These are phyloP conservation scores for Ptychoptera contaminata DNA, from an alignment of 2,888 invertebrate genomes.

Conservation along the genomic window DNA sequence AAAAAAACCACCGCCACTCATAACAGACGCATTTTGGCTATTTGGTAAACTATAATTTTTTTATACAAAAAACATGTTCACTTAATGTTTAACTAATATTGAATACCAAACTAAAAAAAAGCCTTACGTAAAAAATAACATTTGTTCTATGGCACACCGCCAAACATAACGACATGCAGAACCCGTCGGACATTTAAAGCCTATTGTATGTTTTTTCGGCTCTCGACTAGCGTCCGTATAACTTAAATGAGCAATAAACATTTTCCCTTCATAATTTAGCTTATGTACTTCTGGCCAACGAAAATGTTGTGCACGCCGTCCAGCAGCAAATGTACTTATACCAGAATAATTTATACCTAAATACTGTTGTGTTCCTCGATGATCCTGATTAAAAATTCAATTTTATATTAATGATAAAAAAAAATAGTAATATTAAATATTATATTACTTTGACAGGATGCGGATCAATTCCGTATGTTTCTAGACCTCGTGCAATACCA, in stretches of 20 bases:
- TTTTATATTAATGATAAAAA: not conserved
- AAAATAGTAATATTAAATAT: slow-evolving; percentile 1
- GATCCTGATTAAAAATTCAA: slow-evolving; percentile 45
- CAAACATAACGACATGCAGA: slow-evolving; percentile 90
- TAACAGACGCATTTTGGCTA: slow-evolving; percentile 74
- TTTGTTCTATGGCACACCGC: slow-evolving; percentile 95
- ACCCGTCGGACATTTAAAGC: slow-evolving; percentile 87
- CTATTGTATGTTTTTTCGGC: slow-evolving; percentile 81
- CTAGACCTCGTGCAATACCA: slow-evolving; percentile 76
- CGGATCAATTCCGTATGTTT: slow-evolving; percentile 96
- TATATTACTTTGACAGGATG: slow-evolving; percentile 80
- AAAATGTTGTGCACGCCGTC: slow-evolving; percentile 84
- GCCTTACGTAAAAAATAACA: slow-evolving; percentile 93
- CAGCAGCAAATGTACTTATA: slow-evolving; percentile 87
- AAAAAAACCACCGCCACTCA: slow-evolving; percentile 81
- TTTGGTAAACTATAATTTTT: slow-evolving; percentile 52
- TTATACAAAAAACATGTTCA: too few relatives aligned
- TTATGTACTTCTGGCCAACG: slow-evolving; percentile 93
- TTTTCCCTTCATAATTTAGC: slow-evolving; percentile 93
- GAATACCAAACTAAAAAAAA: not conserved
- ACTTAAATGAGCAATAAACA: slow-evolving; percentile 90
- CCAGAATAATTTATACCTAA: slow-evolving; percentile 92
- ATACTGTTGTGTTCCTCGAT: slow-evolving; percentile 80
- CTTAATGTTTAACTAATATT: not conserved
- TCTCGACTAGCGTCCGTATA: slow-evolving; percentile 67